phyloP scores from a whole-genome alignment of 53 echinoderm and acorn worm species.

The Pentamera pediparva region DNA sequence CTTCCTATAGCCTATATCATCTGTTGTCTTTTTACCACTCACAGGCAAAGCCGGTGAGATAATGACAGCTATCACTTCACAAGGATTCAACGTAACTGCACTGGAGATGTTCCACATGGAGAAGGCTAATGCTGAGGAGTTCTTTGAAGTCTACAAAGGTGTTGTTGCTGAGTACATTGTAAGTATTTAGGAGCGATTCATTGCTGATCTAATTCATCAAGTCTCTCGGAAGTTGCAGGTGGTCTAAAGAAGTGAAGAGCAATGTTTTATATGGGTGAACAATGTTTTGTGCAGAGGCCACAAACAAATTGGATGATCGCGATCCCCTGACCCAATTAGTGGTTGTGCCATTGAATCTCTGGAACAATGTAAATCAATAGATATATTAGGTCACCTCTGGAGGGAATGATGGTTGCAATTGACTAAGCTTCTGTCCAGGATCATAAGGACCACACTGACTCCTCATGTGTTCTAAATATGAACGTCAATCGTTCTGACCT shows the following conservation, averaged over 20 bases:
- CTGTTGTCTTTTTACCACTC: not conserved
- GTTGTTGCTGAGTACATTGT: slow-evolving; percentile 88
- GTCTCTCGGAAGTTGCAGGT: no score
- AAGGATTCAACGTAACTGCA: slow-evolving; percentile 80
- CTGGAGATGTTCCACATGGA: slow-evolving; percentile 96
- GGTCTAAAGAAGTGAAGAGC: no score
- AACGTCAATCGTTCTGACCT: no score
- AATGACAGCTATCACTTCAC: slow-evolving; percentile 72
- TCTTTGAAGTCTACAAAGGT: slow-evolving; percentile 96
- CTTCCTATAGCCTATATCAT: not conserved
- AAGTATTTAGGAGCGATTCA: not conserved
- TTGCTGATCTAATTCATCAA: not conserved
- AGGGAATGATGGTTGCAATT: no score
- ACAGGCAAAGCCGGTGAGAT: slow-evolving; percentile 70
- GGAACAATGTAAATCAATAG: no score
- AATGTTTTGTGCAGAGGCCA: not conserved
- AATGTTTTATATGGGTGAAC: not conserved
- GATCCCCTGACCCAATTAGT: no score
- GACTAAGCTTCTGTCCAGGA: no score
- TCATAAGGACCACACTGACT: no score
- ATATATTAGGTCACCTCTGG: no score
- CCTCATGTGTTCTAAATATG: no score
- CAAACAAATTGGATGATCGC: no score
- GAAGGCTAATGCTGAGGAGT: slow-evolving; percentile 90
- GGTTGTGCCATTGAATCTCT: no score